Conservation (phyloP, 2,888 invertebrate species). For the Chrysopilus asiliformis region DNA sequence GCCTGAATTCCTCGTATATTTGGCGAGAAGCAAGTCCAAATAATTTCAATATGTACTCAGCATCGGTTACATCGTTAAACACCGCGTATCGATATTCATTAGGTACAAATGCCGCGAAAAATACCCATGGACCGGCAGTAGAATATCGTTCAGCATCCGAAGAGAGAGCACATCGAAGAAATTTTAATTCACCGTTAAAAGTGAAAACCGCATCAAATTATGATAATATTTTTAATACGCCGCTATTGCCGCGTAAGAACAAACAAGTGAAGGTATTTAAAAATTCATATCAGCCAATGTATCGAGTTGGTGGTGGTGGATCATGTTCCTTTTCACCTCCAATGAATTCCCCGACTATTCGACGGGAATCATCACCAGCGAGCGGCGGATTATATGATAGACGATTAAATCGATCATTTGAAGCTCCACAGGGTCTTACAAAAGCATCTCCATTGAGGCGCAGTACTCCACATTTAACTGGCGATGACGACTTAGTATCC, state of each 20-base stretch:
- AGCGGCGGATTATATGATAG: constrained; percentile 30
- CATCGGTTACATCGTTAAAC: constrained; percentile 33
- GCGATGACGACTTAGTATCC: constrained; percentile 16
- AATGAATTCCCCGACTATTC: background rate
- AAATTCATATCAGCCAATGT: constrained; percentile 12
- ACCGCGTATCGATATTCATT: constrained; percentile 29
- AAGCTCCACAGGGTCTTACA: constrained; percentile 22
- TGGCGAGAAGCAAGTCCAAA: constrained; percentile 38
- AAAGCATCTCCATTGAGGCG: constrained; percentile 29
- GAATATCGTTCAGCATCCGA: constrained; percentile 16
- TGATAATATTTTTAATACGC: constrained; percentile 34
- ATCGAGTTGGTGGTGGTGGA: constrained; percentile 1
- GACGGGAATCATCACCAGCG: background rate
- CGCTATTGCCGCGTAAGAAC: constrained; percentile 31
- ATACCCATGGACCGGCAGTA: constrained; percentile 13
- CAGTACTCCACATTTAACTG: constrained; percentile 32
- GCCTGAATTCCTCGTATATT: constrained; percentile 35
- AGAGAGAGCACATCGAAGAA: constrained; percentile 12
- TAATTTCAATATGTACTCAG: constrained; percentile 35
- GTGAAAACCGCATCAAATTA: constrained; percentile 34
- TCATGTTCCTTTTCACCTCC: no score
- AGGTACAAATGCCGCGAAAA: constrained; percentile 11
- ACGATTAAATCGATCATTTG: constrained; percentile 34
- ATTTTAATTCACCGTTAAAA: constrained; percentile 11
- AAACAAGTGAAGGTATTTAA: constrained; percentile 22